Evolutionary conservation across 2,113 vertebrate species (phyloP).

Genomic region (Macrotus californicus): DNA sequence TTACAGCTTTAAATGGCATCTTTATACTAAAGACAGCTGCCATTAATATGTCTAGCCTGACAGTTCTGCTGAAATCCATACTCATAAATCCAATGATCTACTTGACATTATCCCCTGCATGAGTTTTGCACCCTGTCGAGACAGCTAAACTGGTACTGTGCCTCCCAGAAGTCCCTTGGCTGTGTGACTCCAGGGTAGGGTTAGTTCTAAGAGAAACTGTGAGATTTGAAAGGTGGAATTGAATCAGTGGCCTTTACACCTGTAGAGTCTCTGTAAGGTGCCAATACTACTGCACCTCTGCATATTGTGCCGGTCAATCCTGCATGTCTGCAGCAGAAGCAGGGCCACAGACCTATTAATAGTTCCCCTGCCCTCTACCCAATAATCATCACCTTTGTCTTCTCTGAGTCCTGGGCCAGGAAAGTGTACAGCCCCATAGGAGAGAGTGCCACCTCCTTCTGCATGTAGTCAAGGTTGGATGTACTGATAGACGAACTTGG

Average conservation of each 20-base stretch:
- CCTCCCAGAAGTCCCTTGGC: not conserved
- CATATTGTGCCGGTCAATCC: not conserved
- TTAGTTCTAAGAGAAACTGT: not conserved
- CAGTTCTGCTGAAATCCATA: not conserved
- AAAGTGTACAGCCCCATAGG: too few species aligned
- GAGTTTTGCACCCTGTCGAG: not conserved
- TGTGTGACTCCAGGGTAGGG: not conserved
- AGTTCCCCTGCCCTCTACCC: too few species aligned
- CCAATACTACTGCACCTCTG: rapidly evolving
- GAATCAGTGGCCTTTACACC: not conserved
- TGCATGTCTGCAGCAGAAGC: not conserved
- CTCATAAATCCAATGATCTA: not conserved
- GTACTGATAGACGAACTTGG: not conserved
- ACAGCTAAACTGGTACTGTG: not conserved
- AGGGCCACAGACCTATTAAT: not conserved
- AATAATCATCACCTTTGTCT: not conserved
- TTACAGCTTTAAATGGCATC: not conserved
- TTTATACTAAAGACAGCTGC: not conserved
- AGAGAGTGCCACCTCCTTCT: not conserved
- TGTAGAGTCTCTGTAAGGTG: not conserved
- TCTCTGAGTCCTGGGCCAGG: not conserved
- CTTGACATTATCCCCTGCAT: not conserved
- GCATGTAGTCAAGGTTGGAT: not conserved
- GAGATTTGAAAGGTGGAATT: not conserved
- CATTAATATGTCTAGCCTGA: not conserved